Percentiles rank a stretch among this genome's conserved stretches.
Evolutionary conservation across 2,113 vertebrate species (phyloP).

Genomic region (Suncus etruscus): DNA sequence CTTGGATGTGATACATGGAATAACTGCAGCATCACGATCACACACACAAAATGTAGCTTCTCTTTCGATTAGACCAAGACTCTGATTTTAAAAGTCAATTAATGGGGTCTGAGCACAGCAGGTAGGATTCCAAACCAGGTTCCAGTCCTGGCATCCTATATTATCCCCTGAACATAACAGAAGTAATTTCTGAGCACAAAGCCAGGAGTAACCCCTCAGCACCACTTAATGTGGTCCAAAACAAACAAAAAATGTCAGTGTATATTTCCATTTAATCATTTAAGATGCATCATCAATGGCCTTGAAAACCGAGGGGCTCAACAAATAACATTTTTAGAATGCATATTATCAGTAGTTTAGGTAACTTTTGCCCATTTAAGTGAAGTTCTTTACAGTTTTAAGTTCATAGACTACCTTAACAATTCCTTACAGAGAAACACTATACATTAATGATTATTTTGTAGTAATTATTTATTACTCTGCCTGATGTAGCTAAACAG

Average conservation of each 20-base stretch:
- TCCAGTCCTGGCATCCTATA: too few species aligned
- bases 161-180: too few species aligned
- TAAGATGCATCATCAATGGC: neutral
- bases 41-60: conserved; percentile 23
- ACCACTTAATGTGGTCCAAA: too few species aligned
- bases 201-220: too few species aligned
- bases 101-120: too few species aligned
- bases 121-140: too few species aligned
- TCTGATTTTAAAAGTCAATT: conserved; percentile 46
- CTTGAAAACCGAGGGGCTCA: conserved; percentile 41
- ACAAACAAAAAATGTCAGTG: neutral
- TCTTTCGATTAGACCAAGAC: conserved; percentile 57
- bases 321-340: neutral
- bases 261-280: conserved; percentile 24
- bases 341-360: neutral
- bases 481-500: neutral
- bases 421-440: neutral
- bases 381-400: conserved; percentile 33
- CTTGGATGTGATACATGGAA: conserved; percentile 66
- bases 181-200: too few species aligned
- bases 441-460: neutral
- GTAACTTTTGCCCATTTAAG: conserved; percentile 60
- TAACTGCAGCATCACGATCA: conserved; percentile 50
- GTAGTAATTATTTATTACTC: neutral
- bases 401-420: neutral